Percentiles rank a stretch among this genome's conserved stretches.
These are phyloP conservation scores for Drosophila percnosoma DNA, from an alignment of 2,888 invertebrate species.

Conservation along the genomic window DNA sequence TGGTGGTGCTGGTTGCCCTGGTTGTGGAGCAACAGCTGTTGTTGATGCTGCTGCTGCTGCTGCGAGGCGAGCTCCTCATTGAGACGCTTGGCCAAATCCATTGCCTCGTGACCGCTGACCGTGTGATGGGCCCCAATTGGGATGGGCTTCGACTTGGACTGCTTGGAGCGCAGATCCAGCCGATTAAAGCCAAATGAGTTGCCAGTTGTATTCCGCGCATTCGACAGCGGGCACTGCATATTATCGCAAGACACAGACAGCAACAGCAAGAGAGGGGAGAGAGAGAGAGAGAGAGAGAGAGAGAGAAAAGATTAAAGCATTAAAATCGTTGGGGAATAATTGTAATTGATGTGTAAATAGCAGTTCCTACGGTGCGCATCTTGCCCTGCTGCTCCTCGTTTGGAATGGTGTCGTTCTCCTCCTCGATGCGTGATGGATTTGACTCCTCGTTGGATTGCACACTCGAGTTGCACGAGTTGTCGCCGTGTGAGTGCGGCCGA, in stretches of 20 bases:
- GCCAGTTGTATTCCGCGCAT: constrained; percentile 17
- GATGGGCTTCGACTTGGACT: constrained; percentile 90
- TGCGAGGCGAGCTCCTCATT: constrained; percentile 87
- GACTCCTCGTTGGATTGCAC: constrained; percentile 88
- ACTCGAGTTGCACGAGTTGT: constrained; percentile 85
- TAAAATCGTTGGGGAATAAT: neutral
- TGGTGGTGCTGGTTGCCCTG: constrained; percentile 1
- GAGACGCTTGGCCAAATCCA: constrained; percentile 89
- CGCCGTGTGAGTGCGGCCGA: constrained; percentile 95
- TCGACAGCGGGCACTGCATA: constrained; percentile 29
- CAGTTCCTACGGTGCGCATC: constrained; percentile 65
- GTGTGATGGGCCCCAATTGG: constrained; percentile 90
- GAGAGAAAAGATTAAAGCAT: neutral
- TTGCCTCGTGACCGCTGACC: constrained; percentile 92
- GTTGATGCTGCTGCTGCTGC: constrained; percentile 35
- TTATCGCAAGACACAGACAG: neutral
- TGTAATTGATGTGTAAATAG: neutral
- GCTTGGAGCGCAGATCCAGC: constrained; percentile 77
- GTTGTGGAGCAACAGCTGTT: constrained; percentile 53
- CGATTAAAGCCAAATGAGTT: constrained; percentile 77
- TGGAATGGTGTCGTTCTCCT: constrained; percentile 87
- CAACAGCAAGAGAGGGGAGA: too few relatives aligned
- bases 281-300: too few relatives aligned
- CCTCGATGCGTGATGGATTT: constrained; percentile 89
- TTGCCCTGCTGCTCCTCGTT: constrained; percentile 74